A percentile compares a stretch with the other conserved stretches of the same genome.
These are phyloP conservation scores for Rhogogaster chlorosoma DNA, from an alignment of 2,888 invertebrate genomes.

Conservation along the genomic window DNA sequence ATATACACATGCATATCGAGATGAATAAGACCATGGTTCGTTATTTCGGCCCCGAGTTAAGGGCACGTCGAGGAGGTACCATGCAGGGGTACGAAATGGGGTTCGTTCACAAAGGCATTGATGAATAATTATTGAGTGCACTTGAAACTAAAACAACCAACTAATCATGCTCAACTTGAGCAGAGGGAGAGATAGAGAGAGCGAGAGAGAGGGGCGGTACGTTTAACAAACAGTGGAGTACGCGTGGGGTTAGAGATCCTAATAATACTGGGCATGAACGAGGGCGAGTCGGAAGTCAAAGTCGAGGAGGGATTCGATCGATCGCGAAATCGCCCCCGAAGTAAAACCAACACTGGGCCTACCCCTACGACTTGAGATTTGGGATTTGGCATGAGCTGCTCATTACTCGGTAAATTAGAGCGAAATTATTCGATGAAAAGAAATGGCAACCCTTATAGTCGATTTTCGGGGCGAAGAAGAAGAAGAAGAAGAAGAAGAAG, in stretches of 20 bases:
- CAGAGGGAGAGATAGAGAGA: not conserved
- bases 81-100: not conserved
- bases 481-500: not conserved
- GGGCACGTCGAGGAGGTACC: not conserved
- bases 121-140: conserved; percentile 74
- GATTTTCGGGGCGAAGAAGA: not conserved
- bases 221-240: conserved; percentile 37
- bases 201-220: not conserved
- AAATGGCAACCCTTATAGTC: not conserved
- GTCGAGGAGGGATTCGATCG: not conserved
- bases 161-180: conserved; percentile 71
- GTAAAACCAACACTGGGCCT: not conserved
- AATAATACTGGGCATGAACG: conserved; percentile 11
- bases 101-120: conserved; percentile 66
- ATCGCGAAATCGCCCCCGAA: not conserved
- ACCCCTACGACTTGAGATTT: not conserved
- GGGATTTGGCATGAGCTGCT: not conserved
- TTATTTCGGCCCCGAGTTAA: not conserved
- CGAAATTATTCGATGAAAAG: conserved; percentile 1
- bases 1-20: not conserved
- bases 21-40: not conserved
- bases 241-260: not conserved
- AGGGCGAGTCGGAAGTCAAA: conserved; percentile 7
- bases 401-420: not conserved
- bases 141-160: conserved; percentile 74